A percentile compares a stretch with the other conserved stretches of the same genome.
phyloP scores from a whole-genome alignment of 2,797 vertebrate genomes.

The Crocidura indochinensis region DNA sequence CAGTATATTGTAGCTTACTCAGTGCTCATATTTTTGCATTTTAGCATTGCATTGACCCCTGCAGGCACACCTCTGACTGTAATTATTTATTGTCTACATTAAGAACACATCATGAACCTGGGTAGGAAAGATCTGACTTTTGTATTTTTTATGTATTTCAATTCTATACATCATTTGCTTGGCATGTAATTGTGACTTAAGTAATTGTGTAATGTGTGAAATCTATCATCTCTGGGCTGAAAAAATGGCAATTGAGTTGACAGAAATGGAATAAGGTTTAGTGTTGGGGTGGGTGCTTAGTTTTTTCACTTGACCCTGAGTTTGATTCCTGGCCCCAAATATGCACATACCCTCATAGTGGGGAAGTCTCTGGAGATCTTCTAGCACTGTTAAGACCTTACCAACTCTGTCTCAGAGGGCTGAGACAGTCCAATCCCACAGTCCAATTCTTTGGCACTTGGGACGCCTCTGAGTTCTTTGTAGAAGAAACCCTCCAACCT shows the following conservation, averaged over 20 bases:
- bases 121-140: background rate
- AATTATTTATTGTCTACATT: background rate
- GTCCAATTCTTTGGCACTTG: too few species aligned
- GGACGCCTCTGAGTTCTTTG: too few species aligned
- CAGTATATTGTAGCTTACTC: background rate
- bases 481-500: too few species aligned
- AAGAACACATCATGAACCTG: background rate
- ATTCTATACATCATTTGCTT: background rate
- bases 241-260: background rate
- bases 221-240: fast-evolving
- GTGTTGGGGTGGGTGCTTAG: background rate
- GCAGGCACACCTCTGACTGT: too few species aligned
- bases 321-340: too few species aligned
- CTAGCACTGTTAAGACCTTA: too few species aligned
- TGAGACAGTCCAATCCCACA: too few species aligned
- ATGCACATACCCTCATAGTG: too few species aligned
- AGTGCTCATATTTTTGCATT: background rate
- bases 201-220: constrained; percentile 11
- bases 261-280: background rate
- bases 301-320: background rate
- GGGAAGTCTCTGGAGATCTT: too few species aligned
- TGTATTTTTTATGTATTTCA: background rate
- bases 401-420: too few species aligned
- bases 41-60: background rate
- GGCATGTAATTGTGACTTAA: background rate